phyloP scores from a whole-genome alignment of 2,113 vertebrate species.

The Pandion haliaetus region DNA sequence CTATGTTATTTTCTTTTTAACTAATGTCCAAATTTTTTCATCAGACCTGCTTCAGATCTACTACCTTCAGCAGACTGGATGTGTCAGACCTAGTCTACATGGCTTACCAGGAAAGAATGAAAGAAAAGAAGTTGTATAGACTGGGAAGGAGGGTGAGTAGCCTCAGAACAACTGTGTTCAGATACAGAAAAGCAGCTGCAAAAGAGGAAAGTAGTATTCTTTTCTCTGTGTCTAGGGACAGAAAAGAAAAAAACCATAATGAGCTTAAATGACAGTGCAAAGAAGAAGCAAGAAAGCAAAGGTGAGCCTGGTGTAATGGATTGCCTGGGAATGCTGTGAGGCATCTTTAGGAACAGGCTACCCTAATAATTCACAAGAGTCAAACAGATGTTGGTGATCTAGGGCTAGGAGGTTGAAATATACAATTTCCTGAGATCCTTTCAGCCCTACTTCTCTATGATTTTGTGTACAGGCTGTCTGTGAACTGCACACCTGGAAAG shows the following conservation, averaged over 20 bases:
- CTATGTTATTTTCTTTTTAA: neutral
- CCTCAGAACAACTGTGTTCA: neutral
- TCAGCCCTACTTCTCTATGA: neutral
- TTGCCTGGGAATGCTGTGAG: neutral
- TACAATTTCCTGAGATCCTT: neutral
- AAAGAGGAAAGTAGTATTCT: neutral
- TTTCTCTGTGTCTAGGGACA: neutral
- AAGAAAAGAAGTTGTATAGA: neutral
- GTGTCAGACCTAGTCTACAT: neutral
- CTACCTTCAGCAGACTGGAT: neutral
- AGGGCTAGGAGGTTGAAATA: neutral
- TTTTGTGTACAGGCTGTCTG: neutral
- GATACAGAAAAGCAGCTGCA: neutral
- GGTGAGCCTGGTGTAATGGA: neutral
- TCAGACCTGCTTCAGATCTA: neutral
- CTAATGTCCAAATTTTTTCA: neutral
- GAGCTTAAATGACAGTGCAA: neutral
- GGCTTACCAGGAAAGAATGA: neutral
- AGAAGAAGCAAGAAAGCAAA: neutral
- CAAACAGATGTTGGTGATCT: fast-evolving
- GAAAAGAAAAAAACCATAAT: neutral
- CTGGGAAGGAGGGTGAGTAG: neutral
- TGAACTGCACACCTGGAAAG: neutral
- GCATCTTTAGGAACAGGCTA: neutral
- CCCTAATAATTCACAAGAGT: neutral